Evolutionary conservation across 2,797 vertebrate genomes (phyloP).

Genomic region (Silurus aristotelis): DNA sequence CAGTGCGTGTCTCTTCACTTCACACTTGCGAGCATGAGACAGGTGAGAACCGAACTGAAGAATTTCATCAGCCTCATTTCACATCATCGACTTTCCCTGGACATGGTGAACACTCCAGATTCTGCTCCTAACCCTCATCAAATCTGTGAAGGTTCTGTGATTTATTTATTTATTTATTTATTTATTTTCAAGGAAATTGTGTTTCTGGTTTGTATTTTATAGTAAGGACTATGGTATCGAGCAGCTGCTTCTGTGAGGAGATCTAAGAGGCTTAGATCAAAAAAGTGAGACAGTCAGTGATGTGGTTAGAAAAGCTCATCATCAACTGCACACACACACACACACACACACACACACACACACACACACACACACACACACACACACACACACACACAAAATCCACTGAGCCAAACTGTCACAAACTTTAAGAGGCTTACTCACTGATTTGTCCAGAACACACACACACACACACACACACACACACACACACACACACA

Average conservation of each 20-base stretch:
- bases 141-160: no score
- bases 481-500: slow-evolving; percentile 3
- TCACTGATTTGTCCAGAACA: no score
- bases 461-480: not conserved
- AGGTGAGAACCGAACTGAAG: no score
- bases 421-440: slow-evolving; percentile 14
- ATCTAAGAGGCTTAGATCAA: slow-evolving; percentile 10
- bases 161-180: no score
- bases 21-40: no score
- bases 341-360: slow-evolving; percentile 3
- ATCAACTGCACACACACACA: not conserved
- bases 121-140: no score
- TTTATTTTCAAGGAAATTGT: not conserved
- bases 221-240: not conserved
- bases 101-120: no score
- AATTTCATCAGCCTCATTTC: no score
- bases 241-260: not conserved
- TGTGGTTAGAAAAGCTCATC: slow-evolving; percentile 15
- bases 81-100: no score
- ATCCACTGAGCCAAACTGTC: slow-evolving; percentile 3
- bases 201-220: not conserved
- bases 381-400: slow-evolving; percentile 11
- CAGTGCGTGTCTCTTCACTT: no score
- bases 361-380: not conserved
- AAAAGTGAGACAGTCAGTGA: slow-evolving; percentile 26